Conservation (phyloP, 2,888 invertebrate species). For the Synergus itoensis region DNA sequence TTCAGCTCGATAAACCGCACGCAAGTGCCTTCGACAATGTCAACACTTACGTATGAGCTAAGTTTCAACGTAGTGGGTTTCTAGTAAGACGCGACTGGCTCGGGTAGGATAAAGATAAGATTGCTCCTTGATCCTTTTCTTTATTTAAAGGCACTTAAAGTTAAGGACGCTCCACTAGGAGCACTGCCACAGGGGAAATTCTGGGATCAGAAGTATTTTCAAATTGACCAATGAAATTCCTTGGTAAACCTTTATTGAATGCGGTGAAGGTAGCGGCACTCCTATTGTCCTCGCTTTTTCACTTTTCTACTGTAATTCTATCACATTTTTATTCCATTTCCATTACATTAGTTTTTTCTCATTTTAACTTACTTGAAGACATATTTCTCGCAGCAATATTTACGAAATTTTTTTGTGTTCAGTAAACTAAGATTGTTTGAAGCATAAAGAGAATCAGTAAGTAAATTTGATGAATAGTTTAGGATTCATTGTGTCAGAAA, state of each 20-base stretch:
- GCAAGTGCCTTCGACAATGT: slow-evolving; percentile 32
- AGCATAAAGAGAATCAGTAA: not conserved
- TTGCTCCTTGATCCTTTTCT: slow-evolving; percentile 58
- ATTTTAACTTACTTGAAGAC: not conserved
- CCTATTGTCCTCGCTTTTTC: not conserved
- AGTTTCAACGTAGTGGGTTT: slow-evolving; percentile 25
- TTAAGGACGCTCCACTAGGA: slow-evolving; percentile 24
- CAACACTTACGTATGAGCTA: slow-evolving; percentile 34
- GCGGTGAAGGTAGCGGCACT: not conserved
- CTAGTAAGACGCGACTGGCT: slow-evolving; percentile 19
- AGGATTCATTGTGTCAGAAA: slow-evolving; percentile 20
- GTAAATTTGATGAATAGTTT: slow-evolving; percentile 11
- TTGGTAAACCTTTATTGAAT: slow-evolving; percentile 32
- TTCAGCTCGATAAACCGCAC: slow-evolving; percentile 39
- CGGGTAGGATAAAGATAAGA: slow-evolving; percentile 25
- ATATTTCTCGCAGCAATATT: not conserved
- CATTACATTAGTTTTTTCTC: not conserved
- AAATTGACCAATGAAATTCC: slow-evolving; percentile 41
- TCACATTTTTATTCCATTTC: slow-evolving; percentile 21
- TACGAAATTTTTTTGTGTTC: no score
- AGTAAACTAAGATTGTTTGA: no score
- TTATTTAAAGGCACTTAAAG: slow-evolving; percentile 59
- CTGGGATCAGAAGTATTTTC: slow-evolving; percentile 34
- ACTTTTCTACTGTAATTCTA: slow-evolving; percentile 26
- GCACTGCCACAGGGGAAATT: slow-evolving; percentile 36